Conservation (phyloP, 1,140 invertebrate genomes). For the Aradophagus sp. region DNA sequence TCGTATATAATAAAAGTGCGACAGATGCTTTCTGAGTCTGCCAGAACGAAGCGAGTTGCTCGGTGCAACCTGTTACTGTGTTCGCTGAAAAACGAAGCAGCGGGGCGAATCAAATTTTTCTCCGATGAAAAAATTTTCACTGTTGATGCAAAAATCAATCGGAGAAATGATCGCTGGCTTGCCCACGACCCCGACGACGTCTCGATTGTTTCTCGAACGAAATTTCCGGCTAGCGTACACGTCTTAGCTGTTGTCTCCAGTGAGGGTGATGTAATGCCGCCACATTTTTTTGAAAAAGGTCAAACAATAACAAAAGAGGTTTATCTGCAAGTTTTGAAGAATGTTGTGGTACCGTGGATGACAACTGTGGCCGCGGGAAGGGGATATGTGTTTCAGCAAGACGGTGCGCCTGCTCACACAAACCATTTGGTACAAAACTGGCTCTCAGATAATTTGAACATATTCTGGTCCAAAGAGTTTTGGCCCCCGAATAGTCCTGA, state of each 20-base stretch:
- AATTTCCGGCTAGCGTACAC: background rate
- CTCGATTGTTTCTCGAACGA: background rate
- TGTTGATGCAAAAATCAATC: background rate
- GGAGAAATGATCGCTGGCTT: background rate
- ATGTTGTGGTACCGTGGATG: too few species aligned
- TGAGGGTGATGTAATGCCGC: slow-evolving; percentile 2
- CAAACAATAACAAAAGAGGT: slow-evolving; percentile 1
- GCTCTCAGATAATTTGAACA: too few species aligned
- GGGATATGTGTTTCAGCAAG: too few species aligned
- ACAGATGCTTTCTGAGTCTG: slow-evolving; percentile 2
- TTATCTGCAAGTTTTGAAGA: too few species aligned
- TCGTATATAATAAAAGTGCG: slow-evolving; percentile 6
- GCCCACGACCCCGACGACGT: slow-evolving; percentile 1
- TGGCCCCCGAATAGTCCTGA: too few species aligned
- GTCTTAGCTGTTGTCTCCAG: background rate
- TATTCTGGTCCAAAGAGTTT: too few species aligned
- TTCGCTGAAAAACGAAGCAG: too few species aligned
- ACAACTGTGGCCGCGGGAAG: too few species aligned
- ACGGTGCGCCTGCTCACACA: too few species aligned
- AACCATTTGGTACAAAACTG: too few species aligned
- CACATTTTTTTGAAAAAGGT: slow-evolving; percentile 7
- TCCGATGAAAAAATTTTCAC: background rate
- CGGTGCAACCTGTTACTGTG: background rate
- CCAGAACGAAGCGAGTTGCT: background rate
- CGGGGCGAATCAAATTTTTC: background rate